Base-by-base conservation (phyloP, 2,888 invertebrate genomes). In the Dermolepida albohirtum region DNA sequence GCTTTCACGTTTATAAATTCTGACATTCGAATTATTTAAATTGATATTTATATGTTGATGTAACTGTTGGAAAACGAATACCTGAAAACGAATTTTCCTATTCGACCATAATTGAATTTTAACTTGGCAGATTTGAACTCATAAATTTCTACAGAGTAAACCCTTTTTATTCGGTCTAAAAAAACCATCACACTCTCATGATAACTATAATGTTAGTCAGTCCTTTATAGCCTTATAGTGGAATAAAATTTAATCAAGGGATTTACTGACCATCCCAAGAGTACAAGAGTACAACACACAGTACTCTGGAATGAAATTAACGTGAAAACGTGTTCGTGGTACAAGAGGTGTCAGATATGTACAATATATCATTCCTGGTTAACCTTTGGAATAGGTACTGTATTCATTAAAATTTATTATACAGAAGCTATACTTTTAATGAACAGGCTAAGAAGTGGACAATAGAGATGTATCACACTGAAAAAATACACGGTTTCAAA, bases 181-280 rank as follows among this genome's bases (percentile, higher is more conserved):
- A 62, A 47, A 47, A 34, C 47, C 47, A 43, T 12, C 34, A 43
- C 59, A 47, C 34, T 34, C 47, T 47, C 47, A 47, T 49, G 14
- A 47, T 62, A 62, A 40, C 47, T 29, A 22, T 44, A 44, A n/a
- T 47, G 59, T 47, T 62, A 62, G 59, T 57, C 41, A 22, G 43
- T 62, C 47, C 47, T 62, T 62, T 62, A 62, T 62, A 62, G 59
- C 47, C 47, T 62, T 62, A 62, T 62, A 62, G 59, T 34, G 59
- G 59, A 62, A 62, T 62, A 62, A 62, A 62, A 62, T 62, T 62
- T 62, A 62, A 62, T 62, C 59, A 62, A 47, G 34, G 59, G 34
- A 62, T 62, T 47, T 47, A 34, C 59, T 5, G 59, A 49, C 49
- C 47, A 62, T 39, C 47, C 59, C 59, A 39, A n/a, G 34, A 17